phyloP scores from a whole-genome alignment of 2,113 vertebrate genomes.

The Phainopepla nitens region DNA sequence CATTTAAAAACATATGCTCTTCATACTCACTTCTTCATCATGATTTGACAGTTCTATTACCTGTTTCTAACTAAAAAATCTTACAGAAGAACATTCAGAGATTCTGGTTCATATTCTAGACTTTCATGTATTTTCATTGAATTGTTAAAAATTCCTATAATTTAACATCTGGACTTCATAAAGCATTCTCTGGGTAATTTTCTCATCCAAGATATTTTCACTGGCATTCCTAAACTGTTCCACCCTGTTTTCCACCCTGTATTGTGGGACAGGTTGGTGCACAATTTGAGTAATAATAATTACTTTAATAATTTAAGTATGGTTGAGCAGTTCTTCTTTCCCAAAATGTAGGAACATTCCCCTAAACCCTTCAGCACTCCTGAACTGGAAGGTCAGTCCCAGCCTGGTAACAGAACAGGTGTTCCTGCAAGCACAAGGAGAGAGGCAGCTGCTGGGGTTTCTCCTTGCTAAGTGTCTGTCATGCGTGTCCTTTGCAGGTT shows the following conservation, averaged over 20 bases:
- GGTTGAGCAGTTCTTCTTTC: not conserved
- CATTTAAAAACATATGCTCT: not conserved
- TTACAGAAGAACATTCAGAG: not conserved
- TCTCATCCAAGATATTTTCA: not conserved
- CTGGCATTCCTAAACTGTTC: not conserved
- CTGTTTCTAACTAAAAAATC: not conserved
- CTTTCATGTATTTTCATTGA: not conserved
- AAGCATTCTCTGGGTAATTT: not conserved
- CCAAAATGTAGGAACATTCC: not conserved
- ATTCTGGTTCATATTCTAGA: not conserved
- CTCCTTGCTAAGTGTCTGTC: not conserved
- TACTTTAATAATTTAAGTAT: not conserved
- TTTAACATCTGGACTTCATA: not conserved
- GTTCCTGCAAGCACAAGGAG: not conserved
- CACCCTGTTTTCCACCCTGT: not conserved
- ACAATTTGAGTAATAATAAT: too few species aligned
- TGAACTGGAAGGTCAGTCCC: not conserved
- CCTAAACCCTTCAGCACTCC: not conserved
- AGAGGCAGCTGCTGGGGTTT: not conserved
- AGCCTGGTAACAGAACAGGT: not conserved
- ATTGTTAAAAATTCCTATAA: not conserved
- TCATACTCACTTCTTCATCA: not conserved
- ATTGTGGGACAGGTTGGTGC: not conserved
- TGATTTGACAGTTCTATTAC: not conserved
- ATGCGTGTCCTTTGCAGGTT: conserved; percentile 75